phyloP scores from a whole-genome alignment of 2,888 invertebrate genomes.

The Idaea straminata region DNA sequence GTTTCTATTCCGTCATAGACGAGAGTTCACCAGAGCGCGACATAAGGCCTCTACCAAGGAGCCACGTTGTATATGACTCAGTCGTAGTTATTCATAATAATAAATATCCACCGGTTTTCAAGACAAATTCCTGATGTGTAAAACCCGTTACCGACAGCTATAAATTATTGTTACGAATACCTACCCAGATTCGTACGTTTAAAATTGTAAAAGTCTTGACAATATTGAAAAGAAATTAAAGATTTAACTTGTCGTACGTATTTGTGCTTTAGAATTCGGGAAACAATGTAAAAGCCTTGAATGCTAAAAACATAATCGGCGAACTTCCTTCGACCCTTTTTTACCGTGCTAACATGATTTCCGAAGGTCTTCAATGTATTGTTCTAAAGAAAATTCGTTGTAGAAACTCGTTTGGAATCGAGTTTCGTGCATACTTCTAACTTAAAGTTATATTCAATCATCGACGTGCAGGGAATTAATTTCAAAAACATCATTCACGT shows the following conservation, averaged over 20 bases:
- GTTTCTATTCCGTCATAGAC: constrained; percentile 53
- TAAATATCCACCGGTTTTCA: neutral
- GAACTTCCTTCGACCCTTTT: neutral
- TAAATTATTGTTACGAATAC: neutral
- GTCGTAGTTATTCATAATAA: constrained; percentile 14
- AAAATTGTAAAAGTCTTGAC: too few relatives aligned
- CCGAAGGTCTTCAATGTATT: constrained; percentile 42
- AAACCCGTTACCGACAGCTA: neutral
- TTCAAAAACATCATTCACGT: constrained; percentile 4
- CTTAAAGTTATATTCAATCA: constrained; percentile 22
- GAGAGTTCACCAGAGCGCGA: constrained; percentile 56
- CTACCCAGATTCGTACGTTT: too few relatives aligned
- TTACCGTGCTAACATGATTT: too few relatives aligned
- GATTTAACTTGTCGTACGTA: too few relatives aligned
- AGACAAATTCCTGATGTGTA: neutral
- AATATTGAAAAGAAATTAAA: too few relatives aligned
- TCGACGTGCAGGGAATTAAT: constrained; percentile 13
- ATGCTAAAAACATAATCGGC: neutral
- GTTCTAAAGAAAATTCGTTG: constrained; percentile 44
- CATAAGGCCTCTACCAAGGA: constrained; percentile 43
- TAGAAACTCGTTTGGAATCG: constrained; percentile 54
- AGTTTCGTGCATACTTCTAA: constrained; percentile 46
- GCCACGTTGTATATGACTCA: constrained; percentile 46
- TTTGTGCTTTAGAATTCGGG: too few relatives aligned
- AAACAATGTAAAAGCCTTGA: neutral